These are phyloP conservation scores for Acestrorhynchus altus DNA, from an alignment of 2,797 vertebrate genomes.

Conservation along the genomic window DNA sequence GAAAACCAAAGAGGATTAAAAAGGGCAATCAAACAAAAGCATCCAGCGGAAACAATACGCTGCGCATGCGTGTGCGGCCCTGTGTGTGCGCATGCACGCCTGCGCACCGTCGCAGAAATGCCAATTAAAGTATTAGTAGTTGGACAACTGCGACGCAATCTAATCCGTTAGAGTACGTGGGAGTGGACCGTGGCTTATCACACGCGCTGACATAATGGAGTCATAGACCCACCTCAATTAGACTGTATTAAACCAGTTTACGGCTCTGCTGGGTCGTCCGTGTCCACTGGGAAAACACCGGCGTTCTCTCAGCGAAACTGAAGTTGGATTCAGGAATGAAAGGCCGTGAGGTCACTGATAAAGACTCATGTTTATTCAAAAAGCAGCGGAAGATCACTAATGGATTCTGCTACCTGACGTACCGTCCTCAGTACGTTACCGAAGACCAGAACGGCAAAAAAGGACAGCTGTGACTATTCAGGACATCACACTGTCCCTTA, in stretches of 20 bases:
- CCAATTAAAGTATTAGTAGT: slow-evolving; percentile 73
- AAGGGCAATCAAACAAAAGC: slow-evolving; percentile 71
- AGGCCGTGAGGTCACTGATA: background rate
- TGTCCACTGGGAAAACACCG: slow-evolving; percentile 46
- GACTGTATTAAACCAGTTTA: background rate
- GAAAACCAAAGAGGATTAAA: slow-evolving; percentile 77
- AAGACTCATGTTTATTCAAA: background rate
- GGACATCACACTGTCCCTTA: too few relatives aligned
- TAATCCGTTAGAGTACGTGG: slow-evolving; percentile 28
- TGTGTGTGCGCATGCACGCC: slow-evolving; percentile 39
- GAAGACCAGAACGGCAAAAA: too few relatives aligned
- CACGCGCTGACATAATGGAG: slow-evolving; percentile 21
- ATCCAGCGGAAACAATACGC: slow-evolving; percentile 72
- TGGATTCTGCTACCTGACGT: background rate
- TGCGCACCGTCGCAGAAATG: slow-evolving; percentile 65
- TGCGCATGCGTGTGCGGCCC: slow-evolving; percentile 12
- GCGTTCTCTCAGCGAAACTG: background rate
- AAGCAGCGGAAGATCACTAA: background rate
- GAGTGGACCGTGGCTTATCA: slow-evolving; percentile 22
- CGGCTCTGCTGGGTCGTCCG: background rate
- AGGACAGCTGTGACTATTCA: too few relatives aligned
- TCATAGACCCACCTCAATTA: slow-evolving; percentile 21
- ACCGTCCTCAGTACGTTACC: too few relatives aligned
- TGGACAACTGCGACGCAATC: slow-evolving; percentile 62
- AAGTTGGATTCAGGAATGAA: background rate